These are phyloP conservation scores for Epinotia brunnichana DNA, from an alignment of 2,888 invertebrate species.

Conservation along the genomic window DNA sequence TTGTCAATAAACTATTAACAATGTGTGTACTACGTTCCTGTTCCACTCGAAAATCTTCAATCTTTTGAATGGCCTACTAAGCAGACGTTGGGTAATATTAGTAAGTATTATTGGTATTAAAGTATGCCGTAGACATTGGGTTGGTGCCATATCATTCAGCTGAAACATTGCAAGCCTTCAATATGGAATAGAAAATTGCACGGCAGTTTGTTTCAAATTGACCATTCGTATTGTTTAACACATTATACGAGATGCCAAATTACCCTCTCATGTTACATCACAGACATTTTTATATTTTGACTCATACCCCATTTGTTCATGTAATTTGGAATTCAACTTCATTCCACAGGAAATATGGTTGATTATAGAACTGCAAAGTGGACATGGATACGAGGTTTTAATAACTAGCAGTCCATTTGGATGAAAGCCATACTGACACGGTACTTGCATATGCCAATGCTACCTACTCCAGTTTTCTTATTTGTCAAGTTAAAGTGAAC, in stretches of 20 bases:
- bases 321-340: background rate
- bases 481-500: slow-evolving; percentile 1
- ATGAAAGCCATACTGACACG: slow-evolving; percentile 52
- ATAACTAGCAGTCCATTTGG: slow-evolving; percentile 48
- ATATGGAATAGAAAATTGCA: slow-evolving; percentile 48
- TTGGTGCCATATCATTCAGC: slow-evolving; percentile 19
- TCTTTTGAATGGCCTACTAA: too few species aligned
- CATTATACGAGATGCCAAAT: slow-evolving; percentile 51
- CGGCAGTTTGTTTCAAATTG: slow-evolving; percentile 58
- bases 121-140: slow-evolving; percentile 8
- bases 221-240: slow-evolving; percentile 52
- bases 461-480: slow-evolving; percentile 47
- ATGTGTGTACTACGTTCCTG: too few species aligned
- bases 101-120: background rate
- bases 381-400: slow-evolving; percentile 1
- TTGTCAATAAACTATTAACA: too few species aligned
- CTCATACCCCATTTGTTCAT: background rate
- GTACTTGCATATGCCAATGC: slow-evolving; percentile 47
- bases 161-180: slow-evolving; percentile 36
- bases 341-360: background rate
- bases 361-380: background rate
- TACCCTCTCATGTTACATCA: slow-evolving; percentile 51
- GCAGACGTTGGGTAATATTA: too few species aligned
- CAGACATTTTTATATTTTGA: slow-evolving; percentile 20
- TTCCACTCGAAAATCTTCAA: too few species aligned